Conservation (phyloP, 2,888 invertebrate genomes). For the Amblyteles armatorius region DNA sequence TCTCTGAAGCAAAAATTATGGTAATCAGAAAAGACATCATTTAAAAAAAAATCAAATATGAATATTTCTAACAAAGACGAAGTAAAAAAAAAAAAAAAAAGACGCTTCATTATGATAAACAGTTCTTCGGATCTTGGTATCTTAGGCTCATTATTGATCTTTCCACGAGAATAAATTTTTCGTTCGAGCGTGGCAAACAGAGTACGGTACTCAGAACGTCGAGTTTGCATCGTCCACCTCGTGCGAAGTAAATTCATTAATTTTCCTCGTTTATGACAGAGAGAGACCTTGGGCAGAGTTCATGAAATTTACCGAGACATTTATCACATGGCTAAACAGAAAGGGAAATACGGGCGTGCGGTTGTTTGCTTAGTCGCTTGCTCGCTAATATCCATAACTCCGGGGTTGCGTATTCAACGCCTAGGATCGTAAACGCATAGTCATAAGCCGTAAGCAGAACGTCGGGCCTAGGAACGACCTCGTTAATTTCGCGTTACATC, state of each 20-base stretch:
- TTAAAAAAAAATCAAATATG: not conserved
- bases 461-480: constrained; percentile 62
- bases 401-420: constrained; percentile 48
- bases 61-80: not conserved
- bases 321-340: constrained; percentile 25
- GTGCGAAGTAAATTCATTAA: not conserved
- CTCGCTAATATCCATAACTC: constrained; percentile 39
- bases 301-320: constrained; percentile 33
- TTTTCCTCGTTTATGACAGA: not conserved
- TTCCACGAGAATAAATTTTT: not conserved
- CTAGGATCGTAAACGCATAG: constrained; percentile 39
- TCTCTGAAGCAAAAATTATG: not conserved
- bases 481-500: constrained; percentile 67
- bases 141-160: not conserved
- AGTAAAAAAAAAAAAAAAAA: no score
- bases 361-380: not conserved
- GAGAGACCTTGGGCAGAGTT: not conserved
- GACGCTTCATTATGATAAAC: not conserved
- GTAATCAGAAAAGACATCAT: not conserved
- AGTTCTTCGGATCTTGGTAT: not conserved
- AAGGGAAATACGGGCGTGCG: constrained; percentile 15
- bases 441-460: constrained; percentile 2
- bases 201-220: not conserved
- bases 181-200: not conserved
- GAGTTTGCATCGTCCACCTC: not conserved